Percentiles rank a stretch among this genome's conserved stretches.
phyloP scores from a whole-genome alignment of 2,888 invertebrate genomes.

The Drosophila anomelani region DNA sequence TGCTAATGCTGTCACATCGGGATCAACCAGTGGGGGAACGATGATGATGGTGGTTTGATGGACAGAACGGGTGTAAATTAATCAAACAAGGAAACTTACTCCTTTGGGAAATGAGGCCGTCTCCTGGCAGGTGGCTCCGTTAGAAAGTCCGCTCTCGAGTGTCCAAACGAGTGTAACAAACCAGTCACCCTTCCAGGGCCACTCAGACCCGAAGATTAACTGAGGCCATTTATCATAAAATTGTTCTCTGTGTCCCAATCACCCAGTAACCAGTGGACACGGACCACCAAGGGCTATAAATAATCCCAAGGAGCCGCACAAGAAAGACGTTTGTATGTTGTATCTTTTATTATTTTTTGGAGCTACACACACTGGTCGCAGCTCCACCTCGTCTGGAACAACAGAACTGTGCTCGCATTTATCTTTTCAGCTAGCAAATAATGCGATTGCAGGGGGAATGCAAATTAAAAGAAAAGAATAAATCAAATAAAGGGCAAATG shows the following conservation, averaged over 20 bases:
- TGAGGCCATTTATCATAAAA: slow-evolving; percentile 71
- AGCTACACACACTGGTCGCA: slow-evolving; percentile 31
- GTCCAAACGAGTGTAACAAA: background rate
- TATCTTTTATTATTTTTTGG: slow-evolving; percentile 23
- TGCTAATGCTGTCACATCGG: slow-evolving; percentile 38
- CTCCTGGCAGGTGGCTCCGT: slow-evolving; percentile 10
- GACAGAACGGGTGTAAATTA: slow-evolving; percentile 16
- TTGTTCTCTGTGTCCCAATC: slow-evolving; percentile 47
- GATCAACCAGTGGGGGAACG: slow-evolving; percentile 28
- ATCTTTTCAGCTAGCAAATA: slow-evolving; percentile 30
- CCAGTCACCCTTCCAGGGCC: slow-evolving; percentile 3
- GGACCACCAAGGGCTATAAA: slow-evolving; percentile 59
- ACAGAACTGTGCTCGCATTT: slow-evolving; percentile 20
- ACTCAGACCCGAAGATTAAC: slow-evolving; percentile 58
- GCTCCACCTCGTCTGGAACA: slow-evolving; percentile 8
- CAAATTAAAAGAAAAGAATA: slow-evolving; percentile 15
- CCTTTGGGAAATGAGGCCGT: background rate
- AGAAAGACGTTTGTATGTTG: slow-evolving; percentile 34
- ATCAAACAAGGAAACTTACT: slow-evolving; percentile 16
- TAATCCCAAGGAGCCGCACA: slow-evolving; percentile 58
- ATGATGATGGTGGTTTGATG: slow-evolving; percentile 33
- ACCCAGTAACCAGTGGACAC: background rate
- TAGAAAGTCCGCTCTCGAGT: slow-evolving; percentile 13
- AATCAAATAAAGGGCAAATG: slow-evolving; percentile 32
- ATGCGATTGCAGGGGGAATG: slow-evolving; percentile 17